A percentile compares a stretch with the other conserved stretches of the same genome.
Evolutionary conservation across 1,140 invertebrate genomes (phyloP).

Genomic region (Cherax quadricarinatus): DNA sequence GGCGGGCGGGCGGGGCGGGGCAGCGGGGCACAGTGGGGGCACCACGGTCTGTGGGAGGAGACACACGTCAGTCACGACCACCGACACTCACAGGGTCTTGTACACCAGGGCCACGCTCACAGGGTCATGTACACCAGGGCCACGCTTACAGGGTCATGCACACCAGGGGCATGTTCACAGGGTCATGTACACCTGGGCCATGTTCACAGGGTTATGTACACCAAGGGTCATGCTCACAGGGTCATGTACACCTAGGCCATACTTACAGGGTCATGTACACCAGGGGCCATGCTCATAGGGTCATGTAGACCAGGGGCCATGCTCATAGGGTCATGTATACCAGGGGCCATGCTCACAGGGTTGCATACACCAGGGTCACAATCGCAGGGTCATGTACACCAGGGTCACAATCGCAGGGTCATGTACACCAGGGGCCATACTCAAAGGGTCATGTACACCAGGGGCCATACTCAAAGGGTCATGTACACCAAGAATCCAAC

Average conservation of each 20-base stretch:
- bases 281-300: not conserved
- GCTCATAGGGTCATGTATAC: not conserved
- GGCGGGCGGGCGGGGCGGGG: slow-evolving; percentile 33
- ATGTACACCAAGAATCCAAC: not conserved
- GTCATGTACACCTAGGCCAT: not conserved
- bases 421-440: not conserved
- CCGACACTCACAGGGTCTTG: not conserved
- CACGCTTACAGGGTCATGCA: not conserved
- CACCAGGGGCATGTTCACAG: not conserved
- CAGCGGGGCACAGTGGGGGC: slow-evolving; percentile 65
- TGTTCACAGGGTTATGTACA: not conserved
- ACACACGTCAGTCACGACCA: slow-evolving; percentile 48
- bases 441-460: not conserved
- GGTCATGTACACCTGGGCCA: not conserved
- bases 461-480: not conserved
- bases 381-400: not conserved
- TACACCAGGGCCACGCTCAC: not conserved
- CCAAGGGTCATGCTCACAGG: not conserved
- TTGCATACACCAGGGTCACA: not conserved
- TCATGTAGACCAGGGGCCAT: not conserved
- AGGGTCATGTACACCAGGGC: not conserved
- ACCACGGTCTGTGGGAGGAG: slow-evolving; percentile 70
- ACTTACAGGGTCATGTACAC: not conserved
- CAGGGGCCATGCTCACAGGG: not conserved
- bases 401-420: not conserved